phyloP scores from a whole-genome alignment of 64 coral and sea anemone genomes.

The Trachythela sp. region DNA sequence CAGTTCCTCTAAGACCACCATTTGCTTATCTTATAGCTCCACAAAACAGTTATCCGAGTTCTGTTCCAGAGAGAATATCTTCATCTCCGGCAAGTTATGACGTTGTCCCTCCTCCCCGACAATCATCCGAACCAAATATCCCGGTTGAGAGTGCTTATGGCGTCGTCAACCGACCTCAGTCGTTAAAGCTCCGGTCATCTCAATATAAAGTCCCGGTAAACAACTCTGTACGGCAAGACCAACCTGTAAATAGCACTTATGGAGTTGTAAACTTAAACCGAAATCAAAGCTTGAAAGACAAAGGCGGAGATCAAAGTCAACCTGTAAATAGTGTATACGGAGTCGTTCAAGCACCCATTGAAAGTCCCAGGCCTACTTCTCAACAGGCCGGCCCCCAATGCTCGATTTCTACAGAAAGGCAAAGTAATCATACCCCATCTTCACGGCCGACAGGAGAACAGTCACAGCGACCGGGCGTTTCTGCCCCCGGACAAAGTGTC shows the following conservation, averaged over 20 bases:
- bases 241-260: neutral
- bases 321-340: constrained; percentile 2
- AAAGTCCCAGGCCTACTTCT: neutral
- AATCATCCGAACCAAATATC: neutral
- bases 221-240: neutral
- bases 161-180: neutral
- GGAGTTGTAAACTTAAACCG: neutral
- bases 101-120: neutral
- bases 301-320: neutral
- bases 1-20: no score
- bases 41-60: neutral
- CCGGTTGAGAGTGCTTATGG: neutral
- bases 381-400: neutral
- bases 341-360: neutral
- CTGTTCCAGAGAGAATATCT: neutral
- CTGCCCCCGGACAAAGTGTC: neutral
- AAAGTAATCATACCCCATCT: neutral
- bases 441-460: neutral
- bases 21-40: neutral
- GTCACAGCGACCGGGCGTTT: neutral
- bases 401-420: neutral
- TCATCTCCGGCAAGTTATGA: neutral
- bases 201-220: constrained; percentile 1
- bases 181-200: neutral
- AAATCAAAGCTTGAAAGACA: neutral